Base-by-base conservation (phyloP, 2,888 invertebrate species). In the Ectemnius continuus region DNA sequence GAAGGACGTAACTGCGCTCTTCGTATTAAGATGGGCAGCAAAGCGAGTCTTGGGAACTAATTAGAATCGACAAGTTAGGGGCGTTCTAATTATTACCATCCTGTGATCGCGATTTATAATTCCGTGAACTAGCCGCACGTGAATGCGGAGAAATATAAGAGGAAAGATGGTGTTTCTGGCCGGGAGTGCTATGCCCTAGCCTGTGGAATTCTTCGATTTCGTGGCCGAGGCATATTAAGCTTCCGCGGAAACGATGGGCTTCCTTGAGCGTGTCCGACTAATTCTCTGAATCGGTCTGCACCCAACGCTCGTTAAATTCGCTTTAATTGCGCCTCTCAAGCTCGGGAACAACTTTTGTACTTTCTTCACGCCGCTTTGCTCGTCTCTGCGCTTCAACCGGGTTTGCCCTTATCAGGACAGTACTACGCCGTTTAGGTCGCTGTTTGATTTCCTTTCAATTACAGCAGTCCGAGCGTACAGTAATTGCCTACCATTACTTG, bases 181-280 rank as follows among this genome's bases (percentile, higher is more conserved):
- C 48, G 28, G 56, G 13, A 47, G 48, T 36, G 36, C 16, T 28
- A 28, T 20, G 64, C 23, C 47, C 70, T 68, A 60, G 65, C 63
- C 73, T 66, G 68, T 66, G 71, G 74, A 73, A 82, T 81, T 75
- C 77, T 82, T 78, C 74, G 82, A 80, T 82, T 82, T 72, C 82
- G 82, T 82, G 82, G 82, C 16, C 64, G 60, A 69, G 60, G 62
- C 80, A 66, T 70, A 82, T 82, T 82, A 82, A 70, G 46, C 70
- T 70, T 56, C 64, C 78, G 68, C 82, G 82, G 81, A 81, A 81
- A 81, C 80, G 81, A 82, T 82, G 75, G 75, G 81, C 81, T 81
- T 75, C 82, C 82, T 80, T 73, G 77, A 81, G 81, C 81, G 70
- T 81, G 82, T 81, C 81, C 80, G 73, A 82, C 73, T 82, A 82